Conservation (phyloP, 2,113 vertebrate genomes). For the Sula dactylatra region DNA sequence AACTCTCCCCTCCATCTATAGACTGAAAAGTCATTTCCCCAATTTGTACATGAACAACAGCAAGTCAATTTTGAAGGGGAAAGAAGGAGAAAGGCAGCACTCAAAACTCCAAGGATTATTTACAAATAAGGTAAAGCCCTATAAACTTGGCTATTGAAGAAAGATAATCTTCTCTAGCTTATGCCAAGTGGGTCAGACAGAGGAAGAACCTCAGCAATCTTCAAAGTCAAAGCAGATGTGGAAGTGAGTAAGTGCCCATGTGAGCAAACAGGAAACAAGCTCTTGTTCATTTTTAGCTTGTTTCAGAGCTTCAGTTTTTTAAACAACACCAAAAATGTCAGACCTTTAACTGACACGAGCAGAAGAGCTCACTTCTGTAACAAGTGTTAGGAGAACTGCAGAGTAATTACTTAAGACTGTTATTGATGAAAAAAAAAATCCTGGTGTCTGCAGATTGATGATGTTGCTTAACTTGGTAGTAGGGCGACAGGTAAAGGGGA, state of each 20-base stretch:
- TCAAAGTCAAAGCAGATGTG: conserved; percentile 58
- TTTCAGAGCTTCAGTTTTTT: neutral
- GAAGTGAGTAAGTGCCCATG: conserved; percentile 23
- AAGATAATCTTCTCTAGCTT: conserved; percentile 38
- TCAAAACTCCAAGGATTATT: conserved; percentile 3
- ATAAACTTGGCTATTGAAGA: conserved; percentile 46
- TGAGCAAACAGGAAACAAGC: conserved; percentile 32
- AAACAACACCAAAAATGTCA: neutral
- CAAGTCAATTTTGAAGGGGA: neutral
- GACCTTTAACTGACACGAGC: neutral
- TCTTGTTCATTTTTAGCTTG: neutral
- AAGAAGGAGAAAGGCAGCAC: neutral
- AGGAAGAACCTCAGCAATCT: conserved; percentile 60
- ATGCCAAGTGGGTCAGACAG: conserved; percentile 69
- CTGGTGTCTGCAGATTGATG: neutral
- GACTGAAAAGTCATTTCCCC: neutral
- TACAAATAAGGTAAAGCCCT: neutral
- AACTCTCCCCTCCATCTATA: neutral
- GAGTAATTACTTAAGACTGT: neutral
- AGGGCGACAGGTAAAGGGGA: neutral
- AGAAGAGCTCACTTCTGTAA: neutral
- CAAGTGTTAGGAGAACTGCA: neutral
- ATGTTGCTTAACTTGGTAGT: neutral
- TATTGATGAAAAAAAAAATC: neutral
- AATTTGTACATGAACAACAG: neutral